phyloP scores from a whole-genome alignment of 2,113 vertebrate species.

The Seriola rivoliana region DNA sequence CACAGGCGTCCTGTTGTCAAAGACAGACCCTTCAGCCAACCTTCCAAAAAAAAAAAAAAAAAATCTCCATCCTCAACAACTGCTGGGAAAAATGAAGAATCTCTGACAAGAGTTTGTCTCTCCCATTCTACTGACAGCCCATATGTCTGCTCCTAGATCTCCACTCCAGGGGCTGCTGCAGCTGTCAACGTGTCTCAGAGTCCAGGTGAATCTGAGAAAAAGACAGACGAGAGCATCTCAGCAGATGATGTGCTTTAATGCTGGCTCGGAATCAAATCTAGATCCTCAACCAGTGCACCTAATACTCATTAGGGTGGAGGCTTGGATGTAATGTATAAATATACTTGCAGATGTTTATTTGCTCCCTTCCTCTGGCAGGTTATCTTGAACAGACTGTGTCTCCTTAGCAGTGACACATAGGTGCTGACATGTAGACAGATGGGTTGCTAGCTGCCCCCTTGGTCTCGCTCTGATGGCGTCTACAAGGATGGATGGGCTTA shows the following conservation, averaged over 20 bases:
- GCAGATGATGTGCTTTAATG: conserved; percentile 86
- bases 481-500: conserved; percentile 74
- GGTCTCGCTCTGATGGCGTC: conserved; percentile 65
- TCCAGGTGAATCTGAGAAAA: conserved; percentile 60
- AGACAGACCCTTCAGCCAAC: conserved; percentile 23
- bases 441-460: conserved; percentile 65
- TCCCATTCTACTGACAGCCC: conserved; percentile 63
- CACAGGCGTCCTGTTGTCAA: conserved; percentile 16
- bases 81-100: conserved; percentile 56
- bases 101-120: conserved; percentile 47
- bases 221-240: conserved; percentile 71
- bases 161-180: conserved; percentile 70
- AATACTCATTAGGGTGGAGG: conserved; percentile 70
- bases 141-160: conserved; percentile 74
- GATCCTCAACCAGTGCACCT: conserved; percentile 59
- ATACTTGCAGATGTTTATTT: conserved; percentile 80
- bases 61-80: conserved; percentile 37
- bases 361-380: conserved; percentile 73
- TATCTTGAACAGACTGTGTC: conserved; percentile 71
- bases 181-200: conserved; percentile 85
- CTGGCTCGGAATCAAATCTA: conserved; percentile 76
- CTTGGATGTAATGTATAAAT: conserved; percentile 71
- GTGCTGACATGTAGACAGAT: conserved; percentile 81
- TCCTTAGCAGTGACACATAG: conserved; percentile 74
- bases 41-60: conserved; percentile 19